Evolutionary conservation across 2,113 vertebrate species (phyloP).

Genomic region (Urocitellus parryii): DNA sequence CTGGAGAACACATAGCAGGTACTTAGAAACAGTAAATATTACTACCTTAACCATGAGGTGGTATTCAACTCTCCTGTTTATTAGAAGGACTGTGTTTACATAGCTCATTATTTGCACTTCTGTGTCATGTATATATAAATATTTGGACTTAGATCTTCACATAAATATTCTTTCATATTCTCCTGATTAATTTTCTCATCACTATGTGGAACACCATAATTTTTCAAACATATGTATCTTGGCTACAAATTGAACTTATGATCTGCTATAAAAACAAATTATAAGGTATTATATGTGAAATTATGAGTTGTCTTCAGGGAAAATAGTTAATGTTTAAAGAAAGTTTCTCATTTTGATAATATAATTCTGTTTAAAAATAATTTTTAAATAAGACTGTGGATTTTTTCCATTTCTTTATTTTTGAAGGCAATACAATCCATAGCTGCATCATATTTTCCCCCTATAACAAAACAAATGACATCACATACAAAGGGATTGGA

Average conservation of each 20-base stretch:
- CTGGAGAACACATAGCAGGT: not conserved
- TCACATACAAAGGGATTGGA: not conserved
- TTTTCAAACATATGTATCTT: not conserved
- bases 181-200: constrained; percentile 15
- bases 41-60: not conserved
- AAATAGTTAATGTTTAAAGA: not conserved
- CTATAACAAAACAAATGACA: not conserved
- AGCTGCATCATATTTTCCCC: not conserved
- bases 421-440: not conserved
- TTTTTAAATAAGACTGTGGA: not conserved
- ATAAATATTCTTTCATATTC: not conserved
- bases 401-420: not conserved
- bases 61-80: not conserved
- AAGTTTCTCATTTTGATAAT: constrained; percentile 24
- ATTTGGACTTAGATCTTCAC: not conserved
- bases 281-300: not conserved
- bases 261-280: constrained; percentile 32
- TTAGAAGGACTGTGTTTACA: not conserved
- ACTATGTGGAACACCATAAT: not conserved
- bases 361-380: not conserved
- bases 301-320: not conserved
- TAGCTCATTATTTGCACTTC: not conserved
- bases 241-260: not conserved
- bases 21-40: constrained; percentile 27
- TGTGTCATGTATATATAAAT: not conserved